Conservation (phyloP, 2,113 vertebrate species). For the Lucifuga dentata region DNA sequence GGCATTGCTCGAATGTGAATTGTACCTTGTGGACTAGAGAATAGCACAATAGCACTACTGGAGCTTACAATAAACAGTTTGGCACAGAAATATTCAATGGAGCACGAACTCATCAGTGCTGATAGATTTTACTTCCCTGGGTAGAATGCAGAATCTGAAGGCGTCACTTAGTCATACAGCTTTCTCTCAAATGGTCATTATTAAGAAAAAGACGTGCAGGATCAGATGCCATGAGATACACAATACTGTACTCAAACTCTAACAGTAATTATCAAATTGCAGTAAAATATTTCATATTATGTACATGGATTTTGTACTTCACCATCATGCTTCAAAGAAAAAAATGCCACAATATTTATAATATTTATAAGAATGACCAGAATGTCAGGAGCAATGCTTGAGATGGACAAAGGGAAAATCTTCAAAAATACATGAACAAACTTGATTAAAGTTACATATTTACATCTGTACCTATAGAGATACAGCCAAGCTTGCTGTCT, state of each 20-base stretch:
- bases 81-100: slow-evolving; percentile 62
- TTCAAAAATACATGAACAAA: no score
- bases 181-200: slow-evolving; percentile 30
- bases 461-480: no score
- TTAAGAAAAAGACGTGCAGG: no score
- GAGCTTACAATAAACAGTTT: slow-evolving; percentile 68
- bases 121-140: slow-evolving; percentile 75
- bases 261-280: slow-evolving; percentile 12
- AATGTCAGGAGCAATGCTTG: no score
- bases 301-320: no score
- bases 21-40: slow-evolving; percentile 66
- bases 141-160: slow-evolving; percentile 44
- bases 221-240: neutral
- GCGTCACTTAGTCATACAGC: slow-evolving; percentile 41
- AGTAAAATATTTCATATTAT: no score
- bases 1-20: slow-evolving; percentile 75
- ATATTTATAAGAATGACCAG: no score
- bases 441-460: no score
- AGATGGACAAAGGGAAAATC: no score
- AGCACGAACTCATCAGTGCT: slow-evolving; percentile 75
- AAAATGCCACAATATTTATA: no score
- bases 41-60: slow-evolving; percentile 68
- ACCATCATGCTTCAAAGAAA: no score
- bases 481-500: no score
- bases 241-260: neutral